phyloP scores from a whole-genome alignment of 2,888 invertebrate genomes.

The Heliconius erato region DNA sequence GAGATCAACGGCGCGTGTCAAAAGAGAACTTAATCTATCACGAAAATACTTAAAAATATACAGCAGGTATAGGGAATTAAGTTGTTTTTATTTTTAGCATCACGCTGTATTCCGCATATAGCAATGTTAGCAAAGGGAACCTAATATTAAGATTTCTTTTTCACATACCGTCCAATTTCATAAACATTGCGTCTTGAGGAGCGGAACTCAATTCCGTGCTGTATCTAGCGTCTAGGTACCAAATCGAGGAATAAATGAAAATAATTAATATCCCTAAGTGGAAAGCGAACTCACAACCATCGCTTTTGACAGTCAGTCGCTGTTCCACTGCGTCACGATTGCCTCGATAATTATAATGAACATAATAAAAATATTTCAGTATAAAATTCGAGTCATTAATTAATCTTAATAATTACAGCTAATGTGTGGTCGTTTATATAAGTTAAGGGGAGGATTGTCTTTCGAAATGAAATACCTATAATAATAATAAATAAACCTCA shows the following conservation, averaged over 20 bases:
- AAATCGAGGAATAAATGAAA: background rate
- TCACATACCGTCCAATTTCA: too few relatives aligned
- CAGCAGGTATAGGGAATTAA: too few relatives aligned
- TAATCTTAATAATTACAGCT: slow-evolving; percentile 21
- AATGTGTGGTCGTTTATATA: slow-evolving; percentile 21
- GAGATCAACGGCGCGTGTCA: slow-evolving; percentile 19
- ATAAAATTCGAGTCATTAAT: slow-evolving; percentile 10
- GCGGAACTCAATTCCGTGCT: background rate
- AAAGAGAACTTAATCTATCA: slow-evolving; percentile 9
- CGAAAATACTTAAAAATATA: background rate
- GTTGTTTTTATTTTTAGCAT: background rate
- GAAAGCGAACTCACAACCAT: background rate
- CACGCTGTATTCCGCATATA: background rate
- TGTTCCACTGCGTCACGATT: background rate
- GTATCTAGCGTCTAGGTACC: background rate
- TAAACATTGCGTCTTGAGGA: background rate
- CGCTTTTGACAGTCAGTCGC: background rate
- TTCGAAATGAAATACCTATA: background rate
- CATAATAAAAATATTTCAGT: background rate
- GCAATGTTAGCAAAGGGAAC: background rate
- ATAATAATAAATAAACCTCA: background rate
- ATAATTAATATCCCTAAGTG: background rate
- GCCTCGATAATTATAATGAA: slow-evolving; percentile 6
- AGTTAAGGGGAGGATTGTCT: background rate
- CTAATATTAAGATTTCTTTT: background rate